phyloP scores from a whole-genome alignment of 2,113 vertebrate genomes.

The Acrocephalus kingi region DNA sequence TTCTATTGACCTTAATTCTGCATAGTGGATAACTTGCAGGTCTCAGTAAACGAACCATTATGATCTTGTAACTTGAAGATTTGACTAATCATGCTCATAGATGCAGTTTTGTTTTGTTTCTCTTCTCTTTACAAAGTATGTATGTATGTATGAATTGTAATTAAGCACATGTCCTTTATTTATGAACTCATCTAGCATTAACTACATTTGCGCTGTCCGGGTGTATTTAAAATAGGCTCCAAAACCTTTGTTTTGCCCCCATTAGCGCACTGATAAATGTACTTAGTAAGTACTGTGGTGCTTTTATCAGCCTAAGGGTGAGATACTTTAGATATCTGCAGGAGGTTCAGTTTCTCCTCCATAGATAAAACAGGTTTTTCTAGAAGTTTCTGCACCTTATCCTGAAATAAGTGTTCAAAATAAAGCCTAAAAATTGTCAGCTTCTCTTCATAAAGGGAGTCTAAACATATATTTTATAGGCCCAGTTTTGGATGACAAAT shows the following conservation, averaged over 20 bases:
- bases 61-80: neutral
- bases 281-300: neutral
- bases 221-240: neutral
- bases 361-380: neutral
- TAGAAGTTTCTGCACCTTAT: neutral
- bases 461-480: neutral
- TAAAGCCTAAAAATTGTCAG: neutral
- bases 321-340: neutral
- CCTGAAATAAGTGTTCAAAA: neutral
- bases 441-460: neutral
- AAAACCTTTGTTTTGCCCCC: neutral
- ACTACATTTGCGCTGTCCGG: neutral
- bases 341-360: neutral
- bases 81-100: neutral
- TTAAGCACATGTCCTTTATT: neutral
- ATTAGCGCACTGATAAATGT: neutral
- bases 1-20: neutral
- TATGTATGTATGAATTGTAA: neutral
- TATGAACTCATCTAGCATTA: neutral
- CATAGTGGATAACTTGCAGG: no score
- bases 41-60: neutral
- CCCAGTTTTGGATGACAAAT: neutral
- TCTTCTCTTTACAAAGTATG: neutral
- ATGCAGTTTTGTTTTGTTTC: neutral
- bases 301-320: neutral